Base-by-base conservation (phyloP, 2,113 vertebrate genomes). In the Phyllostomus discolor region DNA sequence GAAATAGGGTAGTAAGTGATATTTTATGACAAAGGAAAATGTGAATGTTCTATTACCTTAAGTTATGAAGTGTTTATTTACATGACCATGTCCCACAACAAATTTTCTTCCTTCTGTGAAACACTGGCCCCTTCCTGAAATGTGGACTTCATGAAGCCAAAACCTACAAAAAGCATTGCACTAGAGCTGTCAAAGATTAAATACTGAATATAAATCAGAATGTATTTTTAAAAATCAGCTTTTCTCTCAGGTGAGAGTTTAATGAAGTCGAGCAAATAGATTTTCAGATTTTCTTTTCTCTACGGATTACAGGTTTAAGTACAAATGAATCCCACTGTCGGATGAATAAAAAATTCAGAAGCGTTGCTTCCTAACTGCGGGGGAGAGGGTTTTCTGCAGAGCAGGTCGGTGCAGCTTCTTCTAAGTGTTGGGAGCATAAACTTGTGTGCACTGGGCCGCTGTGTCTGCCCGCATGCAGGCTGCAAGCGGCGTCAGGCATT, bases 21-120 rank as follows among this genome's bases (percentile, higher is more conserved):
- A 72, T 72, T 97, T 91, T 79, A 72, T 87, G 93, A 91, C 38
- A 95, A 95, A 97, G 75, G 57, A 97, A 97, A 92, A 72, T 12
- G 59, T 9, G 0, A 70, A 73, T 86, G 87, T 92, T 97, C 91
- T 94, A 5, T 84, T 54, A 95, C 86, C 57, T 92, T 84, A 84
- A 96, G 70, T 87, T 80, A 28, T 50, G 90, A 96, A 90, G 16
- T 75, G 33, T 92, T 59, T 94, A 57, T 92, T 59, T 93, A 57
- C 62, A 1, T 88, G 59, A 33, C 48, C 43, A 2, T 62, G 33
- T 59, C 35, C 2, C 35, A 50, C 12, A 46, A 35, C 38, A 86
- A 38, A 96, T 64, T 93, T 83, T 14, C 90, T 90, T 72, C 33
- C 43, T 1, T 73, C 0, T 72, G 43, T 75, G 22, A 48, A 80